phyloP scores from a whole-genome alignment of 2,113 vertebrate species.

The Sprattus sprattus region DNA sequence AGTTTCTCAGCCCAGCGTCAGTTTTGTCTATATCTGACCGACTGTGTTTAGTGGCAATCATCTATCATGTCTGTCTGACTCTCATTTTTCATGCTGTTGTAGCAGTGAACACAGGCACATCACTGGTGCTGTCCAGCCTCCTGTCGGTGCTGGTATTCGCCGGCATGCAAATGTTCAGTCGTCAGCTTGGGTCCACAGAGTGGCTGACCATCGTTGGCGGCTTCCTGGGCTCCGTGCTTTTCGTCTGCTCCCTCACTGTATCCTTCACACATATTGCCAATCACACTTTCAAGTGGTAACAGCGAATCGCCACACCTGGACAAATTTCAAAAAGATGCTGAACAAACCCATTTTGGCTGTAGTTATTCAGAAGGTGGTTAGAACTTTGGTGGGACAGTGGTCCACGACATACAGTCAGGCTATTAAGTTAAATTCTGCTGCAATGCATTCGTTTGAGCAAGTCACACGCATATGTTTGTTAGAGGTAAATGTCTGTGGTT shows the following conservation, averaged over 20 bases:
- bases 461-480: not conserved
- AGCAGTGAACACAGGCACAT: constrained; percentile 90
- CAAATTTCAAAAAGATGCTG: not conserved
- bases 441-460: not conserved
- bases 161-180: constrained; percentile 97
- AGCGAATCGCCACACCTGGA: not conserved
- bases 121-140: constrained; percentile 86
- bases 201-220: constrained; percentile 95
- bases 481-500: not conserved
- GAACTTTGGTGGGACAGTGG: not conserved
- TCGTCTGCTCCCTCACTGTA: constrained; percentile 96
- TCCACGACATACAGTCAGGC: not conserved
- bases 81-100: not conserved
- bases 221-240: constrained; percentile 87
- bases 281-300: not conserved
- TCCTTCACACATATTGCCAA: constrained; percentile 64
- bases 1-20: too few relatives aligned
- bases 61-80: not conserved
- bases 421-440: not conserved
- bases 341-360: not conserved
- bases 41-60: not conserved
- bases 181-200: constrained; percentile 88
- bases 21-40: too few relatives aligned
- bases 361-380: not conserved
- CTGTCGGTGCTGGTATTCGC: constrained; percentile 91